Evolutionary conservation across 1,140 invertebrate species (phyloP), one percentile per base, ranked within the genome.

Genomic region (Gonioctena quinquepunctata): DNA sequence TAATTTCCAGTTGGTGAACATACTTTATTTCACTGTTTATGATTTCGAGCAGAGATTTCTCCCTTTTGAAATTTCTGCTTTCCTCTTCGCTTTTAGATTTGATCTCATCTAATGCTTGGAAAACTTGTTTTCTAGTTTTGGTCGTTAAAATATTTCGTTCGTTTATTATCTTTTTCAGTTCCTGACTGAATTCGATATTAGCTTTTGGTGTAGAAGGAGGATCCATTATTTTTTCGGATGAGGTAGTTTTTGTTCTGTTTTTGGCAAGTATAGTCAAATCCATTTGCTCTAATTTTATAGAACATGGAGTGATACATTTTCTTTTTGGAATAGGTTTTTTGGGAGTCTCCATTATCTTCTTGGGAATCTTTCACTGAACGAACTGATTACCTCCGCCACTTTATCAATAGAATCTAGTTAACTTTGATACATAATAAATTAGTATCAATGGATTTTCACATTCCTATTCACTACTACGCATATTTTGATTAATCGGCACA

Each of bases 21-120:
- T 93, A 93, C 16, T 87, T 87, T 59, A 88, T 86, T 84, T 93
- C 92, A 28, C 91, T 91, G n/a, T 87, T 86, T 66, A 92, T 85
- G 68, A 92, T 89, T 84, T 93, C 92, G 75, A 89, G 83, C 27
- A 91, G 84, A 18, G 87, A 85, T 80, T 89, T 87, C 22, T 79
- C 69, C 67, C 86, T 86, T 28, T 89, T 82, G 23, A 77, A 80
- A 33, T 81, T 79, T 23, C 86, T 78, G 59, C 83, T 87, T 27
- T 83, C 82, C 33, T 84, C 79, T 49, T 81, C 76, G 52, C 76
- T 81, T 69, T 83, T 80, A 74, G 75, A 79, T 70, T 85, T 82
- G 27, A 85, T 79, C 71, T 87, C 81, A 70, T 88, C 85, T 16
- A 88, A 75, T 19, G 81, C 85, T 33, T 77, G 82, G 48, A 88